A percentile compares a stretch with the other conserved stretches of the same genome.
Evolutionary conservation across 2,113 vertebrate genomes (phyloP).

Genomic region (Bungarus multicinctus): DNA sequence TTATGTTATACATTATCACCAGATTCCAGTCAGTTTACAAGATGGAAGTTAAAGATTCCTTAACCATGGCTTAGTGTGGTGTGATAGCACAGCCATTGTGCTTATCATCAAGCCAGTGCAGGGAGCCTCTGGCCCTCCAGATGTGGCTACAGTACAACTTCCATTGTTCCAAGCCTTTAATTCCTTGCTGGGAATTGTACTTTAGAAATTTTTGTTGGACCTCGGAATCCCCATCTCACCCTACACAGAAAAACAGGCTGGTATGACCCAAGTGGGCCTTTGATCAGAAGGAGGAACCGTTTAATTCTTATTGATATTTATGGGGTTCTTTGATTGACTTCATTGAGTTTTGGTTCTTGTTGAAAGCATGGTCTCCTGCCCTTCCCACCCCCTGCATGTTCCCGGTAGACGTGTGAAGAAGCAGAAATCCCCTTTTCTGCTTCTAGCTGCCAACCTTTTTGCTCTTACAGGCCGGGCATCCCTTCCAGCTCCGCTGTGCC

Average conservation of each 20-base stretch:
- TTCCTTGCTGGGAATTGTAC: neutral
- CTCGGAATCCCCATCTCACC: neutral
- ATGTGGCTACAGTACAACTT: neutral
- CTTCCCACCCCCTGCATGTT: neutral
- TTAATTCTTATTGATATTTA: neutral
- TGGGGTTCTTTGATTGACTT: neutral
- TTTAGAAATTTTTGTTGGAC: neutral
- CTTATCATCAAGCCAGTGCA: neutral
- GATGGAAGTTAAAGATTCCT: neutral
- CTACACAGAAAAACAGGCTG: neutral
- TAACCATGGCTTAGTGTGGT: neutral
- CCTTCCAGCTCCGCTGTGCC: conserved; percentile 80
- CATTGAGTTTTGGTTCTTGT: neutral
- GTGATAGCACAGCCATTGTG: neutral
- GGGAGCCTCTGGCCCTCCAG: neutral
- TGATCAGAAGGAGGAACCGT: neutral
- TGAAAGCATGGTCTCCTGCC: neutral
- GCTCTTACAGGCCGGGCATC: conserved; percentile 76
- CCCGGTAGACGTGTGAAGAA: neutral
- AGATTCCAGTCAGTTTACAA: neutral
- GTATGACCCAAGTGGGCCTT: neutral
- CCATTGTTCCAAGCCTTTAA: neutral
- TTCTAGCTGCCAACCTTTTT: neutral
- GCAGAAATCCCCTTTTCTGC: neutral
- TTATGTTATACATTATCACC: neutral